Evolutionary conservation across 2,888 invertebrate genomes (phyloP), one percentile per base, ranked within the genome.

Genomic region (Dugesia japonica): DNA sequence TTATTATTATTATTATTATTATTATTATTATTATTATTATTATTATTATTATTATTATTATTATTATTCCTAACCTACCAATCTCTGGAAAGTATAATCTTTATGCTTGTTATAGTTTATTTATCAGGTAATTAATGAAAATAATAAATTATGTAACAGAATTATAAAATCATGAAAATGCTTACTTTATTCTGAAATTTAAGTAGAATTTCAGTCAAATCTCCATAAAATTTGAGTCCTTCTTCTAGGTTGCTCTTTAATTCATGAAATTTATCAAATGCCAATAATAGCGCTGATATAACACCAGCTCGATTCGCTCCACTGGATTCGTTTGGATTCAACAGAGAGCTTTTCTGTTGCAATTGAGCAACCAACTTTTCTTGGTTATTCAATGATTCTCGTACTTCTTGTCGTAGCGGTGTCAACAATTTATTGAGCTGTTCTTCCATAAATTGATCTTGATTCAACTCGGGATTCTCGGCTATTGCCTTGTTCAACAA

Each of bases 221-320:
- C 87, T 80, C 87, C 87, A 82, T 87, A 87, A 82, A 87, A 87
- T 86, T 95, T 95, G 78, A 91, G 90, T 79, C 98, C 98, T 86
- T 98, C 98, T 82, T 90, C 89, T 79, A 98, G 88, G 87, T 98
- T 94, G 82, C 88, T 89, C 81, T 90, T 89, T 79, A 98, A 87
- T 85, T 95, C 93, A 82, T 89, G 90, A 86, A 90, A 97, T 80
- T 91, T 90, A 86, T 98, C 95, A 85, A 91, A 90, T 72, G 94
- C 94, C 71, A 90, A 88, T 28, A 93, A 92, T 80, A 98, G 87
- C 81, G 27, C 26, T 7, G 72, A 72, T 17, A 72, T 13, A 1
- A 72, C 23, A 71, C 74, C 73, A 31, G 73, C 78, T 28, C 33
- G 26, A 72, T 78, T 42, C 17, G 75, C 76, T 76, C 76, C 75